These are phyloP conservation scores for Mesaphorura yosii DNA, from an alignment of 1,140 invertebrate species.

Conservation along the genomic window DNA sequence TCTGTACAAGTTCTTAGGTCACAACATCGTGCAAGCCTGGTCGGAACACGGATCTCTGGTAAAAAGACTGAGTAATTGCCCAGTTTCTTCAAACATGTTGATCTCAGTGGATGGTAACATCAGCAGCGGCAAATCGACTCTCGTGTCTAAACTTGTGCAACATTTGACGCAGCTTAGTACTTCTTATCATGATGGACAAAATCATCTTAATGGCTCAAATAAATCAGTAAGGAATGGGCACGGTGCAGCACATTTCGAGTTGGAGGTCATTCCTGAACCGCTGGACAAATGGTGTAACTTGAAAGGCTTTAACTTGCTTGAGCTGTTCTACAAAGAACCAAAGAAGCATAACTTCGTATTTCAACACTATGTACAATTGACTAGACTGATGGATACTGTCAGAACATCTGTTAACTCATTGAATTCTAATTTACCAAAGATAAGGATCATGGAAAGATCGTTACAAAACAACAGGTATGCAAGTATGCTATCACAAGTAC, in stretches of 20 bases:
- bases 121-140: slow-evolving; percentile 41
- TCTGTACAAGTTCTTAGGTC: too few relatives aligned
- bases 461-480: slow-evolving; percentile 40
- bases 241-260: too few relatives aligned
- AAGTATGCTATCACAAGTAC: slow-evolving; percentile 2
- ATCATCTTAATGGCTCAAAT: too few relatives aligned
- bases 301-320: slow-evolving; percentile 43
- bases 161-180: slow-evolving; percentile 2
- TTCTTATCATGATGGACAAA: background rate
- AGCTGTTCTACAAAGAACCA: slow-evolving; percentile 43
- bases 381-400: slow-evolving; percentile 37
- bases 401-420: slow-evolving; percentile 10
- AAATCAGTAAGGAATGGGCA: too few relatives aligned
- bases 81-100: too few relatives aligned
- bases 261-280: slow-evolving; percentile 35
- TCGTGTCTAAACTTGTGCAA: slow-evolving; percentile 32
- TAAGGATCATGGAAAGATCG: slow-evolving; percentile 44
- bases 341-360: slow-evolving; percentile 43
- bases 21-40: too few relatives aligned
- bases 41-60: too few relatives aligned
- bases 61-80: too few relatives aligned
- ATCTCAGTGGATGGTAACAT: slow-evolving; percentile 43
- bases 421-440: background rate
- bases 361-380: slow-evolving; percentile 47
- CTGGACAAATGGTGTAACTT: slow-evolving; percentile 43